These are phyloP conservation scores for Eurois occulta DNA, from an alignment of 2,888 invertebrate species.

Conservation along the genomic window DNA sequence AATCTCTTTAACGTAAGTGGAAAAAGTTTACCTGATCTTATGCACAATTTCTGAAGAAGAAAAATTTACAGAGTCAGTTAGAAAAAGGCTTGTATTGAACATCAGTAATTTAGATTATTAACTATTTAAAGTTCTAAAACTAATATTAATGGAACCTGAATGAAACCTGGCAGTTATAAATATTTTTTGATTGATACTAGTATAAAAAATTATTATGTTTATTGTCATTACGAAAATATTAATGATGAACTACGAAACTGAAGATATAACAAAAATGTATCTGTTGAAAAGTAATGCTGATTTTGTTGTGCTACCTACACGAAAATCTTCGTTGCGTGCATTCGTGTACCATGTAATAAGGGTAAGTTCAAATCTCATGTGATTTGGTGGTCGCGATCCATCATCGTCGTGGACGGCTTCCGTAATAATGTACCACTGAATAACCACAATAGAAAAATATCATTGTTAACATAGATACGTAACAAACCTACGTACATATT, in stretches of 20 bases:
- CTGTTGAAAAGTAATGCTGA: not conserved
- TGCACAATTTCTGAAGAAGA: too few species aligned
- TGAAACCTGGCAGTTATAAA: not conserved
- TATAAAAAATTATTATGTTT: too few species aligned
- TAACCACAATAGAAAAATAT: conserved; percentile 67
- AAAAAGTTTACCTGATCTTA: too few species aligned
- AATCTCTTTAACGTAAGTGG: not conserved
- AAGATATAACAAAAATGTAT: not conserved
- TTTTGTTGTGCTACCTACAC: too few species aligned
- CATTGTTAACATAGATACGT: conserved; percentile 42
- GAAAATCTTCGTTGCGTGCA: not conserved
- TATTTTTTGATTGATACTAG: not conserved
- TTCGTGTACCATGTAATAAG: conserved; percentile 73
- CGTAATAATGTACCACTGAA: conserved; percentile 82
- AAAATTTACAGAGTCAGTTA: too few species aligned
- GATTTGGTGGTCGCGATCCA: conserved; percentile 85
- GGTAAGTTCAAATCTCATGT: conserved; percentile 84
- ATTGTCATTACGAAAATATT: too few species aligned
- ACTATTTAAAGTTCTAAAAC: not conserved
- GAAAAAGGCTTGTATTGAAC: not conserved
- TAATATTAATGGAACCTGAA: not conserved
- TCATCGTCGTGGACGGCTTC: conserved; percentile 84
- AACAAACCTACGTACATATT: too few species aligned
- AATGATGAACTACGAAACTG: not conserved
- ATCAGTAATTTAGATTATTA: not conserved